Percentiles rank a stretch among this genome's conserved stretches.
Conservation (phyloP, 2,113 vertebrate species). For the Azemiops feae region DNA sequence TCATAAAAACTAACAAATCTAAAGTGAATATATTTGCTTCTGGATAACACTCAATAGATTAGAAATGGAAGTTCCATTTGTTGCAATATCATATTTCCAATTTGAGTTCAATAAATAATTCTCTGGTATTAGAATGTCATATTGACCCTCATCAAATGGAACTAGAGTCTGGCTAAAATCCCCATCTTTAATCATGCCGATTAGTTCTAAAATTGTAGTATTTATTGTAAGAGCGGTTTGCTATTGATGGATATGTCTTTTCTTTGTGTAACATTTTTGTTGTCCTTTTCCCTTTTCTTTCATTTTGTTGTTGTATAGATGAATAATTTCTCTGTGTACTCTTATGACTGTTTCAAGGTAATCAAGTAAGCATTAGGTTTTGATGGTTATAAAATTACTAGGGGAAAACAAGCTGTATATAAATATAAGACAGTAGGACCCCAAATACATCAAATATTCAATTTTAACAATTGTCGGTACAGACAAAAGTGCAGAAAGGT, state of each 20-base stretch:
- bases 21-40: background rate
- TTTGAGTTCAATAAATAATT: background rate
- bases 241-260: background rate
- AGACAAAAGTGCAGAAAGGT: background rate
- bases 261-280: background rate
- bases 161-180: background rate
- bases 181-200: background rate
- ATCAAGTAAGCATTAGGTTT: background rate
- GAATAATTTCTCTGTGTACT: background rate
- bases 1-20: background rate
- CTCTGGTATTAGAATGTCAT: background rate
- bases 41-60: background rate
- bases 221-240: background rate
- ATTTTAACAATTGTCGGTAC: background rate
- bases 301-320: background rate
- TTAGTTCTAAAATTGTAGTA: background rate
- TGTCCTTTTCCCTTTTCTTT: background rate
- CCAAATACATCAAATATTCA: background rate
- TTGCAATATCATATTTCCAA: background rate
- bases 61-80: background rate
- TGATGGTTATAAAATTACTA: slow-evolving; percentile 15
- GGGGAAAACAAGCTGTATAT: background rate
- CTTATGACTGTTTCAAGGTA: slow-evolving; percentile 8
- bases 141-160: background rate
- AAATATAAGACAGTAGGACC: slow-evolving; percentile 4